A percentile compares a stretch with the other conserved stretches of the same genome.
Evolutionary conservation across 2,797 vertebrate genomes (phyloP).

Genomic region (Enteromius treurensis): DNA sequence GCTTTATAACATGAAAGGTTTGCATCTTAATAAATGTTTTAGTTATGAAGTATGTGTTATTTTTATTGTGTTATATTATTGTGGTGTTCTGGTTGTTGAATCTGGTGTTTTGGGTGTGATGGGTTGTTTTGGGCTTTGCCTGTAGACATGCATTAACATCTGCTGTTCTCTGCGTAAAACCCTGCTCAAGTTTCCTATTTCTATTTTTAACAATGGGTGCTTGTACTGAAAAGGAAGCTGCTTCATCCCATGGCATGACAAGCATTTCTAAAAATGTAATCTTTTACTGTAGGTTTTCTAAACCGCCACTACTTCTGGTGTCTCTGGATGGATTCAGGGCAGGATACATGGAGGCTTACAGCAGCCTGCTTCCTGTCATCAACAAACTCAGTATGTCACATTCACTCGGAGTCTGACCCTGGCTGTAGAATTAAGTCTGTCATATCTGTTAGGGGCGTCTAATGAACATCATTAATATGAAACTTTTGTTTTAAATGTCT

Average conservation of each 20-base stretch:
- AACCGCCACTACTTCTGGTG: conserved; percentile 87
- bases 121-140: background rate
- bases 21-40: background rate
- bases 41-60: background rate
- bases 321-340: conserved; percentile 96
- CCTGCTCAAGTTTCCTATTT: conserved; percentile 4
- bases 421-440: background rate
- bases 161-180: conserved; percentile 3
- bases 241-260: background rate
- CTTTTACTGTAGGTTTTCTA: conserved; percentile 80
- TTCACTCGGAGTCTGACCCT: background rate
- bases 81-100: background rate
- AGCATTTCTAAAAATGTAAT: background rate
- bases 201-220: background rate
- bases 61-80: too few species aligned
- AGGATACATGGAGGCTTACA: conserved; percentile 86
- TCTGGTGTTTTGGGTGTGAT: background rate
- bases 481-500: background rate
- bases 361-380: conserved; percentile 85
- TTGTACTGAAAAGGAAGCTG: background rate
- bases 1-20: background rate
- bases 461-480: background rate
- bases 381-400: conserved; percentile 88
- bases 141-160: background rate
- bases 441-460: background rate